Evolutionary conservation across 2,888 invertebrate species (phyloP).

Genomic region (Drosophila cognata): DNA sequence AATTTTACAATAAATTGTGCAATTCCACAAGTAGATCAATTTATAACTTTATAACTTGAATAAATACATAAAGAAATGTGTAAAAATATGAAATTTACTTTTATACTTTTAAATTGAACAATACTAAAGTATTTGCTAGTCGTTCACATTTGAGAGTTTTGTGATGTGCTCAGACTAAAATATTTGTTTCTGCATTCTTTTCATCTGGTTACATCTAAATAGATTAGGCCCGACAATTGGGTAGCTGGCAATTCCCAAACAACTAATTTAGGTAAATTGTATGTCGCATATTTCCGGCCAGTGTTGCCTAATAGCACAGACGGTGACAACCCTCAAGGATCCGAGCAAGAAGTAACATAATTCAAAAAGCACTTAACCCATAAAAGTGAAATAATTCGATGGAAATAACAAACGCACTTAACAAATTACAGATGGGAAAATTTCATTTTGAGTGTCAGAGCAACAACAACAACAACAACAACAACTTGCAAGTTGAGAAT

Average conservation of each 20-base stretch:
- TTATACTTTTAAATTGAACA: not conserved
- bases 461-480: constrained; percentile 15
- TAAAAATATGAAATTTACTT: too few species aligned
- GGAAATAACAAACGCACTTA: constrained; percentile 84
- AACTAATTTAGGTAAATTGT: constrained; percentile 71
- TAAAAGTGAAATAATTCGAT: constrained; percentile 80
- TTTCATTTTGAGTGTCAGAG: constrained; percentile 80
- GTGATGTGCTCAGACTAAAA: not conserved
- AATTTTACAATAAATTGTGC: not conserved
- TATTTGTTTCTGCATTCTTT: not conserved
- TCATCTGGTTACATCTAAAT: not conserved
- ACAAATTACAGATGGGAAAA: constrained; percentile 85
- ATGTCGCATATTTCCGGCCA: constrained; percentile 49
- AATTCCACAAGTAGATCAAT: not conserved
- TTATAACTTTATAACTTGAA: not conserved
- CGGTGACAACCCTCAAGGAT: constrained; percentile 49
- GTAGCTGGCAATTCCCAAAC: constrained; percentile 60
- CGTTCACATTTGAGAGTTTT: not conserved
- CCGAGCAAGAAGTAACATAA: constrained; percentile 50
- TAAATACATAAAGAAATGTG: not conserved
- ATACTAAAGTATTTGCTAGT: not conserved
- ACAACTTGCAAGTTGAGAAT: constrained; percentile 2
- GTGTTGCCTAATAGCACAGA: constrained; percentile 49
- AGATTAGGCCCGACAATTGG: not conserved
- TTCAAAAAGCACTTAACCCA: constrained; percentile 78